These are phyloP conservation scores for Gobio gobio DNA, from an alignment of 2,113 vertebrate genomes.

Conservation along the genomic window DNA sequence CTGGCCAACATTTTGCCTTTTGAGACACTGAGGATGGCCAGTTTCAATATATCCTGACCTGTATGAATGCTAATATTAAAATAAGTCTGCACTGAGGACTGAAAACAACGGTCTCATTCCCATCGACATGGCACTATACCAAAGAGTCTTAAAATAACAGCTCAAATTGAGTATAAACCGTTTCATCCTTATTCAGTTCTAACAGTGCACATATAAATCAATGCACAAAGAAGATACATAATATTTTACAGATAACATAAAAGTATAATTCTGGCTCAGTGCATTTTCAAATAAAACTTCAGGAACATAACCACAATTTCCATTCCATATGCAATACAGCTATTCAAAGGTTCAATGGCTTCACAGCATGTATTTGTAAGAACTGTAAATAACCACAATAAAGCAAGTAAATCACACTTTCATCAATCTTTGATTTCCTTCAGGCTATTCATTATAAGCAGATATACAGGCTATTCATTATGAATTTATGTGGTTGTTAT, in stretches of 20 bases:
- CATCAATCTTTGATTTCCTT: not conserved
- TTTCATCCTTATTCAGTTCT: not conserved
- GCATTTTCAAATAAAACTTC: not conserved
- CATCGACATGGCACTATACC: conserved; percentile 49
- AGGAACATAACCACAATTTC: not conserved
- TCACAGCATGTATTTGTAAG: not conserved
- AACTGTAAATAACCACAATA: not conserved
- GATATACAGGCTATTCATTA: not conserved
- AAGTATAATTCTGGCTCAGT: not conserved
- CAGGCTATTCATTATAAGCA: conserved; percentile 9
- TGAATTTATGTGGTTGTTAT: not conserved
- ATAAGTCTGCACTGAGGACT: conserved; percentile 27
- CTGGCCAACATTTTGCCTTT: not conserved
- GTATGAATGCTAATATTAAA: conserved; percentile 65
- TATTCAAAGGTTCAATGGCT: not conserved
- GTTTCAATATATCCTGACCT: conserved; percentile 41
- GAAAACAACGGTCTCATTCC: conserved; percentile 42
- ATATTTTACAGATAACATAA: not conserved
- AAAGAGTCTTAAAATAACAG: conserved; percentile 47
- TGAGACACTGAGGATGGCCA: conserved; percentile 7
- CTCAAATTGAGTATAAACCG: not conserved
- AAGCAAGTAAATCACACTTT: conserved; percentile 10
- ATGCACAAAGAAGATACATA: not conserved
- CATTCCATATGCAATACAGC: not conserved
- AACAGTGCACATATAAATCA: not conserved